phyloP scores from a whole-genome alignment of 92 coral and sea anemone species.

The Chrysogorgia sp. region DNA sequence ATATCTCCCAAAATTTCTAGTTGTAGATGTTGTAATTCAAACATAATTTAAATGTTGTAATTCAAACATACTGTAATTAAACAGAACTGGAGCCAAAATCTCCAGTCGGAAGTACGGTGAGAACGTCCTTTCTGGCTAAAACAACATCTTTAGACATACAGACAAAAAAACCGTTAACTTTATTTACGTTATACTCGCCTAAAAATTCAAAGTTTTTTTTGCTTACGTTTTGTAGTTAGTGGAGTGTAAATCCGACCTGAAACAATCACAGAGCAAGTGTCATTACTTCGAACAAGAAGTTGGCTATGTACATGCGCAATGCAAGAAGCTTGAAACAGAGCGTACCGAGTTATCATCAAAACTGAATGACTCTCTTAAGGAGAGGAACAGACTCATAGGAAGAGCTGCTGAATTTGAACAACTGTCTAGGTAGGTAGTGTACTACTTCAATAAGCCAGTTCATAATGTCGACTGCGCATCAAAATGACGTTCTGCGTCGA shows the following conservation, averaged over 20 bases:
- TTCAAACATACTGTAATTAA: too few species aligned
- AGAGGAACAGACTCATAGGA: constrained; percentile 83
- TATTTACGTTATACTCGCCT: not conserved
- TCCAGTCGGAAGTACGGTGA: too few species aligned
- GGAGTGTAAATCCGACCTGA: constrained; percentile 76
- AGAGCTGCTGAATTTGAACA: constrained; percentile 88
- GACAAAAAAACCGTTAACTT: too few species aligned
- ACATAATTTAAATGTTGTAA: too few species aligned
- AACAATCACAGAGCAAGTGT: constrained; percentile 74
- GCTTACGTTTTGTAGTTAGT: constrained; percentile 66
- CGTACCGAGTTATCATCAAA: constrained; percentile 77
- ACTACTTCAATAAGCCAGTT: too few species aligned
- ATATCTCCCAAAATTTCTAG: too few species aligned
- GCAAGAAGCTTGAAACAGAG: constrained; percentile 76
- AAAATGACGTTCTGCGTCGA: too few species aligned
- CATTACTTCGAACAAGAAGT: constrained; percentile 87
- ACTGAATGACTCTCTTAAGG: constrained; percentile 73
- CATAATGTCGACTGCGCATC: too few species aligned
- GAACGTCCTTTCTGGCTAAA: too few species aligned
- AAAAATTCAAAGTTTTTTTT: not conserved
- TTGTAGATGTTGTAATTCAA: too few species aligned
- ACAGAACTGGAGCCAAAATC: too few species aligned
- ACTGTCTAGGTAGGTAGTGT: constrained; percentile 74
- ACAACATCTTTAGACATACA: too few species aligned
- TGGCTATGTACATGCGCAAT: constrained; percentile 78